Evolutionary conservation across 1,140 invertebrate genomes (phyloP).

Genomic region (Sarcophaga peregrina): DNA sequence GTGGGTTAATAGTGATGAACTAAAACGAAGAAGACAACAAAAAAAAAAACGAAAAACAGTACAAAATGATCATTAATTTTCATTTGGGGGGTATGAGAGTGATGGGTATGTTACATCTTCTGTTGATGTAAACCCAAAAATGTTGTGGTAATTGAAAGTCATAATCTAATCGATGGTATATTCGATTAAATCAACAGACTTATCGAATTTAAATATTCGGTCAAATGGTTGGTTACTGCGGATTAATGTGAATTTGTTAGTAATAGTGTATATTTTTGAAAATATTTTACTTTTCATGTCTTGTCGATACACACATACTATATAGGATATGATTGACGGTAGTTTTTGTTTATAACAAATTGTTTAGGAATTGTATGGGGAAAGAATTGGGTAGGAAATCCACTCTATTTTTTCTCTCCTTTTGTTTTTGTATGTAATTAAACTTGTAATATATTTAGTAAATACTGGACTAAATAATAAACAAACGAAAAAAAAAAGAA

Average conservation of each 20-base stretch:
- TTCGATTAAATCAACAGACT: background rate
- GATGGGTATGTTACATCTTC: background rate
- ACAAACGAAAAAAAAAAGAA: too few species aligned
- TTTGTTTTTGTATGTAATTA: too few species aligned
- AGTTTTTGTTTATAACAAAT: too few species aligned
- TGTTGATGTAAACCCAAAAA: too few species aligned
- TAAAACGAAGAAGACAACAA: background rate
- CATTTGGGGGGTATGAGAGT: slow-evolving; percentile 31
- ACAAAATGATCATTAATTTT: slow-evolving; percentile 25
- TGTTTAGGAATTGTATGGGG: too few species aligned
- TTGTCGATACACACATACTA: too few species aligned
- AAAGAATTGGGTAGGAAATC: too few species aligned
- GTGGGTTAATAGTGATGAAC: slow-evolving; percentile 21
- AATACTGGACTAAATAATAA: too few species aligned
- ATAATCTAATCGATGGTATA: background rate
- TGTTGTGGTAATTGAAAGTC: slow-evolving; percentile 18
- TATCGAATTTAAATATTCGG: background rate
- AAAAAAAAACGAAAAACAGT: background rate
- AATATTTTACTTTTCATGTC: too few species aligned
- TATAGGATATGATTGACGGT: too few species aligned
- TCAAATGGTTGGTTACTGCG: background rate
- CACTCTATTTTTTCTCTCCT: too few species aligned
- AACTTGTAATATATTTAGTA: too few species aligned
- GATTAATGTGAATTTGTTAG: background rate
- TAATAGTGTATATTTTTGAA: background rate